Evolutionary conservation across 2,888 invertebrate genomes (phyloP).

Genomic region (Hyalella azteca): DNA sequence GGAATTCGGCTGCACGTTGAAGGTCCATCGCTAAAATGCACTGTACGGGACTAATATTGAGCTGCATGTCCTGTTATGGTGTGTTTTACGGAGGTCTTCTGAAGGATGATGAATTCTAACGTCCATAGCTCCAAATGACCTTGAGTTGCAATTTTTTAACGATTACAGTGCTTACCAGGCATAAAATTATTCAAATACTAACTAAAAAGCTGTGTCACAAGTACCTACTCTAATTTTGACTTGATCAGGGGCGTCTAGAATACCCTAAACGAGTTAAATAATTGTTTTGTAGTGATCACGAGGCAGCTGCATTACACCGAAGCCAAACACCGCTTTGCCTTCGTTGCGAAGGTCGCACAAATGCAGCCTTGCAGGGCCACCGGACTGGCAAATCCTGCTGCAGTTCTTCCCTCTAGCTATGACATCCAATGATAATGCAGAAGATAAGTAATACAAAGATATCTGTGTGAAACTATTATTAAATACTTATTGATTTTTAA

Average conservation of each 20-base stretch:
- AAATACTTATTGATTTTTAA: too few species aligned
- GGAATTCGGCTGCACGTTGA: slow-evolving; percentile 2
- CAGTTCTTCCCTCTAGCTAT: too few species aligned
- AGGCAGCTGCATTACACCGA: background rate
- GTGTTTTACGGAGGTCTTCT: slow-evolving; percentile 21
- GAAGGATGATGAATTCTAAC: background rate
- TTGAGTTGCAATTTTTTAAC: background rate
- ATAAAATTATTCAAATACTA: background rate
- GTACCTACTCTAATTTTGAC: background rate
- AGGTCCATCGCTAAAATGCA: slow-evolving; percentile 11
- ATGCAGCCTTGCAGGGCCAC: background rate
- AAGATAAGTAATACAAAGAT: too few species aligned
- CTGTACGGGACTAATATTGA: background rate
- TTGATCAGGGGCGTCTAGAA: too few species aligned
- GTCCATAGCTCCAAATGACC: background rate
- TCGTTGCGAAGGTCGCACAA: background rate
- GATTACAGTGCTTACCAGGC: background rate
- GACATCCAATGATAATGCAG: too few species aligned
- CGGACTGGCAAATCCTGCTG: too few species aligned
- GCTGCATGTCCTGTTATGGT: slow-evolving; percentile 8
- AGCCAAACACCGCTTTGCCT: background rate
- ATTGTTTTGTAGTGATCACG: background rate
- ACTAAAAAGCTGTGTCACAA: too few species aligned
- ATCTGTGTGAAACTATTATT: too few species aligned
- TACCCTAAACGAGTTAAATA: background rate